Evolutionary conservation across 2,113 vertebrate species (phyloP), one percentile per base, ranked within the genome.

Genomic region (Eulemur macaco): DNA sequence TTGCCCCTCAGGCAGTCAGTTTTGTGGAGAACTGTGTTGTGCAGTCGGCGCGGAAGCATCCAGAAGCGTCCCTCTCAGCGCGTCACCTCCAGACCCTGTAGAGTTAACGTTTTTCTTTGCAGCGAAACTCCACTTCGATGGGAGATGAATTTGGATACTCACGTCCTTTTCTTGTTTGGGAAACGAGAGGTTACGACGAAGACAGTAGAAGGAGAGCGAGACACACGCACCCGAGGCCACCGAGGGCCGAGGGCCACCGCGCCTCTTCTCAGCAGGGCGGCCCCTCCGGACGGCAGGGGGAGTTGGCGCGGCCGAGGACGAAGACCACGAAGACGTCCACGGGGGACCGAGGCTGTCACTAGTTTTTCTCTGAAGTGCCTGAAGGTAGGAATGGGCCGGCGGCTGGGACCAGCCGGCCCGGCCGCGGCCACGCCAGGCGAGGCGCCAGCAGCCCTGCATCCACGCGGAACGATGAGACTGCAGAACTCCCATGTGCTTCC

Each of bases 281-380:
- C 97, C 97, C 97, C 97, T 86, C 11, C 20, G 23, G 94, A 84
- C 92, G 92, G 91, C 80, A 0, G 86, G 97, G 97, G 97, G 69
- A 96, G 93, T 69, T 47, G 97, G 92, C 88, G 64, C 54, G 87
- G 96, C 73, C 80, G 95, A 97, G 97, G 97, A 56, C 50, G 96
- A 94, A 97, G 97, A 97, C 92, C 83, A 96, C 95, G 56, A 97
- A 93, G 85, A 96, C 95, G 60, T 90, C 97, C 96, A 88, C 92
- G 66, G 93, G 66, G 93, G 76, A 95, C 98, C 23, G 86, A 97
- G 98, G 98, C 98, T 98, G 97, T 98, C 98, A 73, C 97, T 98
- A 94, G 98, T 98, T 98, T 98, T 98, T 98, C 96, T 98, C 98
- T 98, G 98, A 99, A 99, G 99, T 99, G 99, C 99, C 99, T 99